Base-by-base conservation (phyloP, 2,888 invertebrate genomes). In the Trachelus troglodyta region DNA sequence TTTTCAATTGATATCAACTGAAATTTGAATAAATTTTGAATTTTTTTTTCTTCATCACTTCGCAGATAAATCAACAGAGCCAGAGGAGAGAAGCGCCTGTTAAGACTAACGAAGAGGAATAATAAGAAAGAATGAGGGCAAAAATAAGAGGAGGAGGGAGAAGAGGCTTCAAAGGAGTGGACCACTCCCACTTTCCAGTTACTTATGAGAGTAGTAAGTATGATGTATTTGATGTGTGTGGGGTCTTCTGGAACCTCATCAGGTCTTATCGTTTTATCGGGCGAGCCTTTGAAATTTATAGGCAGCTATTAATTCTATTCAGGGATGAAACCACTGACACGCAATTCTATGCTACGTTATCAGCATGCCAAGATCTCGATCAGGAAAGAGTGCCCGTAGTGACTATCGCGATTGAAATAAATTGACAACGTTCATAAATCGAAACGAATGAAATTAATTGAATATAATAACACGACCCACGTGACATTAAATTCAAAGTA, bases 291-390 rank as follows among this genome's bases (percentile, higher is more conserved):
- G 78, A 78, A 82, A 83, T 84, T 84, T 82, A 83, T 80, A 74
- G 76, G 69, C 68, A 33, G 76, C 81, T 81, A 83, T 83, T 81
- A 83, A 83, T 83, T 83, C 81, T 74, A 78, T 81, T 81, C 75
- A 77, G 75, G 76, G 79, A 77, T 76, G 79, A 76, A 79, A 81
- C 77, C 73, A 79, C 77, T 75, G 80, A 79, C 81, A 80, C 78
- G 81, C 81, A 81, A 83, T 81, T 79, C 76, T 78, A 76, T 73
- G 69, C 37, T 23, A 34, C 35, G 73, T 56, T 79, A 79, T 71
- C 76, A 30, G 77, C 56, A 33, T 37, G 69, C 35, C 80, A 76
- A 69, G 76, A 80, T 81, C 82, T 76, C 73, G 78, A 78, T 78
- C 78, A 33, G 75, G 71, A 73, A 74, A 79, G 77, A 80, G 75